phyloP scores from a whole-genome alignment of 1,140 invertebrate genomes.

The Temnothorax nylanderi region DNA sequence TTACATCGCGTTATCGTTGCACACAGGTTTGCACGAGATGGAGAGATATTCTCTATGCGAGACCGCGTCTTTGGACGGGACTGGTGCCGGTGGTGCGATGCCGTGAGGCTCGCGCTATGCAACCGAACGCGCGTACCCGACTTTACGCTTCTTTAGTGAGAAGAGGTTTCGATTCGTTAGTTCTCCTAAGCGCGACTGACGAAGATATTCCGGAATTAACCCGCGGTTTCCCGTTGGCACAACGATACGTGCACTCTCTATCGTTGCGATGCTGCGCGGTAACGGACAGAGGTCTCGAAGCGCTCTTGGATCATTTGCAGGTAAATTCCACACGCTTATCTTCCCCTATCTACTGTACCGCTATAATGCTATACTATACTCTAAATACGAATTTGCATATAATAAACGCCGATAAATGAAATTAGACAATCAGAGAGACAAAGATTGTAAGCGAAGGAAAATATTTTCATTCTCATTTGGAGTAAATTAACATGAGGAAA shows the following conservation, averaged over 20 bases:
- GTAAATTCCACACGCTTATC: slow-evolving; percentile 80
- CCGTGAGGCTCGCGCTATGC: slow-evolving; percentile 90
- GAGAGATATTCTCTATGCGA: slow-evolving; percentile 94
- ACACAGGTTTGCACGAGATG: slow-evolving; percentile 91
- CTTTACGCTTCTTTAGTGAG: slow-evolving; percentile 94
- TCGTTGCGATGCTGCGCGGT: slow-evolving; percentile 94
- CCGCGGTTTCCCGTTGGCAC: slow-evolving; percentile 92
- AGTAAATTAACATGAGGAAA: no score
- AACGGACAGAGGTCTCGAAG: slow-evolving; percentile 94
- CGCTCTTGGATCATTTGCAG: slow-evolving; percentile 94
- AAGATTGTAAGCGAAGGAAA: no score
- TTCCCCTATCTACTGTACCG: no score
- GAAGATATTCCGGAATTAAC: slow-evolving; percentile 95
- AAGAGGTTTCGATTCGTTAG: slow-evolving; percentile 94
- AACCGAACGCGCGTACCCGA: slow-evolving; percentile 89
- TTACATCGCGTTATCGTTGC: not conserved
- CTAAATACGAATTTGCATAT: not conserved
- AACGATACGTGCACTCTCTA: slow-evolving; percentile 93
- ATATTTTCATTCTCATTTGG: no score
- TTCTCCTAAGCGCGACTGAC: slow-evolving; percentile 94
- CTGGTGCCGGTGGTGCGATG: slow-evolving; percentile 94
- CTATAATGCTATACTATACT: no score
- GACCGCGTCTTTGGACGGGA: slow-evolving; percentile 93
- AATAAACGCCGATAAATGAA: no score
- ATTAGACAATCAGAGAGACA: no score